Evolutionary conservation across 2,113 vertebrate species (phyloP), one percentile per base, ranked within the genome.

Genomic region (Gadus macrocephalus): DNA sequence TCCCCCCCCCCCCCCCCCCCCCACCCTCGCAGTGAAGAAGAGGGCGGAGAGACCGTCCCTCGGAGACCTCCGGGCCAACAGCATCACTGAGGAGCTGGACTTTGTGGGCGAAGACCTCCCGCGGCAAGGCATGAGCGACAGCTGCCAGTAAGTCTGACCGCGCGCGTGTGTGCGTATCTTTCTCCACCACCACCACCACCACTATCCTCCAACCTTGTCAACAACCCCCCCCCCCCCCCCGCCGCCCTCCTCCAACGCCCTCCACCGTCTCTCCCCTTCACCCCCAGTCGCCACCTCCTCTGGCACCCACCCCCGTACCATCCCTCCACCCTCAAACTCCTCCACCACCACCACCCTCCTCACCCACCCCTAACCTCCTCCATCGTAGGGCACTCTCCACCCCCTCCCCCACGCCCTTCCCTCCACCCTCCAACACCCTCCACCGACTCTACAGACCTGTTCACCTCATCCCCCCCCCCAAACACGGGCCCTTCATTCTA

Each of bases 61-160:
- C 3, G 91, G 93, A 74, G 88, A 95, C 68, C 92, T 92, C 17
- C 78, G 90, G 17, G 87, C 90, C 66, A 92, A 81, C 90, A 96
- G 94, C 82, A 86, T 94, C 38, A 88, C 85, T 0, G 95, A 95
- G 1, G 94, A 94, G 69, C 88, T 91, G 16, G 93, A 95, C 71
- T 88, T 89, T 35, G 59, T 78, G 19, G 80, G 81, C 0, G 94
- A 95, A 74, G 93, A 95, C 73, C 84, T 91, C 1, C 58, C 86
- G 0, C 83, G 94, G 70, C 88, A 91, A 0, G 72, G 86, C 5
- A 85, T 93, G 3, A 88, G 88, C 0, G 71, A 92, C 0, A 71
- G 88, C 67, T 65, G 90, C 64, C 91, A 94, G 94, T 96, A 91
- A 94, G 88, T 89, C 71, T 31, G 49, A 11, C 6, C 67, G 72